Evolutionary conservation across 2,113 vertebrate genomes (phyloP).

Genomic region (Phocoena sinus): DNA sequence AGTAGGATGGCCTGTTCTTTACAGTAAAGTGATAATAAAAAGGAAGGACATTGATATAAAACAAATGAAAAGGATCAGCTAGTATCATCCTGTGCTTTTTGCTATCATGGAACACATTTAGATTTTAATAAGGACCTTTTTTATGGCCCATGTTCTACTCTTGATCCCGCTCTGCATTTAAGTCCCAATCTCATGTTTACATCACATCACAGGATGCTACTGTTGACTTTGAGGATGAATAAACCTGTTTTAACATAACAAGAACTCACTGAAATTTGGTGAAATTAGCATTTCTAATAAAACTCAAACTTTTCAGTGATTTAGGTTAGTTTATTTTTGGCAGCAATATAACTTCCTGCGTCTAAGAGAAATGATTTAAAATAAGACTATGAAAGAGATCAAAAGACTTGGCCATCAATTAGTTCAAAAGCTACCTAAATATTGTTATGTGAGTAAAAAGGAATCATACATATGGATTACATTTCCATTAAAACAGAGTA

Average conservation of each 20-base stretch:
- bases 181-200: constrained; percentile 28
- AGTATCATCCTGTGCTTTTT: neutral
- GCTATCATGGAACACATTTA: neutral
- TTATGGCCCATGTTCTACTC: neutral
- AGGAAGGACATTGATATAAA: neutral
- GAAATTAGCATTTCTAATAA: constrained; percentile 47
- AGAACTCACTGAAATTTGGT: constrained; percentile 31
- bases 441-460: constrained; percentile 3
- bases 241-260: constrained; percentile 46
- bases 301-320: constrained; percentile 50
- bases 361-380: constrained; percentile 50
- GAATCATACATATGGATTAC: constrained; percentile 43
- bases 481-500: constrained; percentile 50
- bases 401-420: constrained; percentile 54
- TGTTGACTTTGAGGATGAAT: constrained; percentile 30
- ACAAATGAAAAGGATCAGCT: neutral
- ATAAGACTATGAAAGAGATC: constrained; percentile 35
- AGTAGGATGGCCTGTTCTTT: neutral
- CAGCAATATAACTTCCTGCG: constrained; percentile 35
- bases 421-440: constrained; percentile 47
- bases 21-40: neutral
- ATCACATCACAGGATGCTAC: constrained; percentile 36
- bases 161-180: neutral
- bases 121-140: constrained; percentile 11
- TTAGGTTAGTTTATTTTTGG: constrained; percentile 57